These are phyloP conservation scores for Steinernema scapterisci DNA, from an alignment of 2,888 invertebrate species.

Conservation along the genomic window DNA sequence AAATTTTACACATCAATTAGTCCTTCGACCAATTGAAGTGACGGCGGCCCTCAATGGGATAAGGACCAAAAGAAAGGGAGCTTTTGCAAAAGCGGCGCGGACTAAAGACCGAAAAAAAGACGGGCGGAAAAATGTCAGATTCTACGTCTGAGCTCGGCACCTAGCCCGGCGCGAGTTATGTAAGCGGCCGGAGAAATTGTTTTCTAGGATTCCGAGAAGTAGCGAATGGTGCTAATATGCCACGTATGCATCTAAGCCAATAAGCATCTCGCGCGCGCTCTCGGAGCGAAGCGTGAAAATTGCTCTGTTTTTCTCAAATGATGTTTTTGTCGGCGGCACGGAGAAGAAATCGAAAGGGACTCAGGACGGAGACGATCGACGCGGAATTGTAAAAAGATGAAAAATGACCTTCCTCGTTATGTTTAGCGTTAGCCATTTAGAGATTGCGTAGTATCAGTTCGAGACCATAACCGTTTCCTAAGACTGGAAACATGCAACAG, in stretches of 20 bases:
- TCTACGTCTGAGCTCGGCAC: no score
- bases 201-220: background rate
- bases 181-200: background rate
- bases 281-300: conserved; percentile 2
- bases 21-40: conserved; percentile 25
- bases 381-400: background rate
- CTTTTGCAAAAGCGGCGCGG: background rate
- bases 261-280: conserved; percentile 3
- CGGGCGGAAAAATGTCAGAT: background rate
- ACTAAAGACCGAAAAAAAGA: conserved; percentile 6
- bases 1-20: conserved; percentile 24
- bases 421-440: background rate
- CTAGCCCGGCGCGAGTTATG: background rate
- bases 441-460: background rate
- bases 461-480: background rate
- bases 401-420: conserved; percentile 24
- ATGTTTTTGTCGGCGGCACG: background rate
- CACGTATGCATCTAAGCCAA: conserved; percentile 11
- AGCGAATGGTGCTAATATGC: background rate
- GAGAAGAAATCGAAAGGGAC: no score
- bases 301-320: conserved; percentile 5
- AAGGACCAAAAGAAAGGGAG: background rate
- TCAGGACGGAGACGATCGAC: no score
- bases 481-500: background rate
- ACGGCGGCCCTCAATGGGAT: conserved; percentile 13